Conservation (phyloP, 2,797 vertebrate genomes). For the Anabas testudineus region DNA sequence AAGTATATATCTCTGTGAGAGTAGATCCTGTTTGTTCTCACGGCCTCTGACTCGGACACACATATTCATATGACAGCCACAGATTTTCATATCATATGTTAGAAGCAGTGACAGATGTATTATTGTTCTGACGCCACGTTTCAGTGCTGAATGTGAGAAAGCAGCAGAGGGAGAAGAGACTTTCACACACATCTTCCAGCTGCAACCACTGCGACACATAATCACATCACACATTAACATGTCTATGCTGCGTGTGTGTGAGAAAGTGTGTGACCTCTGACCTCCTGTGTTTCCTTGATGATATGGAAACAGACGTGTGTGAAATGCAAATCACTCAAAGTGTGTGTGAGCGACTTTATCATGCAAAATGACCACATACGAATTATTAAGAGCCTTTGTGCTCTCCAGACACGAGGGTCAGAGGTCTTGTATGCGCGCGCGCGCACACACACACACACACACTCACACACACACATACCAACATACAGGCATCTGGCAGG, state of each 20-base stretch:
- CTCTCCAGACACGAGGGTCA: slow-evolving; percentile 48
- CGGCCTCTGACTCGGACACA: slow-evolving; percentile 25
- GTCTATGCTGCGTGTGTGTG: slow-evolving; percentile 32
- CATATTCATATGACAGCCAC: background rate
- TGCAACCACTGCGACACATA: too few species aligned
- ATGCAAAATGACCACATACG: slow-evolving; percentile 56
- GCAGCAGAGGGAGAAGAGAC: too few species aligned
- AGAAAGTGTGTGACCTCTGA: slow-evolving; percentile 46
- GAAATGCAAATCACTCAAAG: slow-evolving; percentile 36
- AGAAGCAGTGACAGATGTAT: slow-evolving; percentile 14
- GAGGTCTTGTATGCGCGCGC: too few species aligned
- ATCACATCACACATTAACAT: slow-evolving; percentile 44
- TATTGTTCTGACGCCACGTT: background rate
- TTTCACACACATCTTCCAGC: slow-evolving; percentile 7
- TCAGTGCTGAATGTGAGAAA: too few species aligned
- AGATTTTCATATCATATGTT: background rate
- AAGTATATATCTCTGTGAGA: too few species aligned
- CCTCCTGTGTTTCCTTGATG: slow-evolving; percentile 18
- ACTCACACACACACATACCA: slow-evolving; percentile 9
- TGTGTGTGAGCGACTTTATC: slow-evolving; percentile 51
- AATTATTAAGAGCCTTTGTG: slow-evolving; percentile 55
- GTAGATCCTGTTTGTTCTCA: background rate
- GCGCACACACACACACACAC: slow-evolving; percentile 2
- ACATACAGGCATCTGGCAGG: slow-evolving; percentile 28
- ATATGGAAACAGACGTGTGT: slow-evolving; percentile 19